Percentiles rank a stretch among this genome's conserved stretches.
Conservation (phyloP, 2,888 invertebrate genomes). For the Lathronympha strigana region DNA sequence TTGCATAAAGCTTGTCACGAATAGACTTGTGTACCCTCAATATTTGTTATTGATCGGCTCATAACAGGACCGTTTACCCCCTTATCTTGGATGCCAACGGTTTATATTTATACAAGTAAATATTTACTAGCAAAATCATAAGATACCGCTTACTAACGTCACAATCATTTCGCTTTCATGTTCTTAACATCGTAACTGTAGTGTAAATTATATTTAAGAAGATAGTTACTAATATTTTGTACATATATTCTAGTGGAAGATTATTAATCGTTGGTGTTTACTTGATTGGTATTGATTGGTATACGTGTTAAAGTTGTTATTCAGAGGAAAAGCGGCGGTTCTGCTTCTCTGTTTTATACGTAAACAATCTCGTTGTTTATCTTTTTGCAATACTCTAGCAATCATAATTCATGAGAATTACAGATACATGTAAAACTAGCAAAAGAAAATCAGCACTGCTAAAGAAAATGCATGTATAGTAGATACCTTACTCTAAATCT, state of each 20-base stretch:
- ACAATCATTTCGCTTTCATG: conserved; percentile 17
- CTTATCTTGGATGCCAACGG: conserved; percentile 18
- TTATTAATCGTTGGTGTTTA: neutral
- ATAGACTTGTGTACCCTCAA: conserved; percentile 4
- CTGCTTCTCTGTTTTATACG: neutral
- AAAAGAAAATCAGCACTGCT: too few species aligned
- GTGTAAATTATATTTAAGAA: neutral
- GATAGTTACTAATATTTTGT: neutral
- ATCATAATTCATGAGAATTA: too few species aligned
- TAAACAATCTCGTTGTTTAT: too few species aligned
- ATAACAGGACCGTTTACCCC: conserved; percentile 17
- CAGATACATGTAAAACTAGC: too few species aligned
- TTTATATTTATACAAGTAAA: conserved; percentile 20
- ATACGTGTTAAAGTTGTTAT: neutral
- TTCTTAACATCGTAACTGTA: conserved; percentile 2
- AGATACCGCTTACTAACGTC: conserved; percentile 15
- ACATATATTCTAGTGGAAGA: neutral
- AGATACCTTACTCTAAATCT: too few species aligned
- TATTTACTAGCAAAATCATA: conserved; percentile 20
- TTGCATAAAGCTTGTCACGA: neutral
- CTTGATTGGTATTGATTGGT: too few species aligned
- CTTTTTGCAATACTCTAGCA: too few species aligned
- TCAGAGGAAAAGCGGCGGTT: neutral
- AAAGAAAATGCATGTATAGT: too few species aligned
- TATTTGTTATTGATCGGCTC: conserved; percentile 15